Conservation (phyloP, 2,113 vertebrate genomes). For the Eudyptes chrysolophus region DNA sequence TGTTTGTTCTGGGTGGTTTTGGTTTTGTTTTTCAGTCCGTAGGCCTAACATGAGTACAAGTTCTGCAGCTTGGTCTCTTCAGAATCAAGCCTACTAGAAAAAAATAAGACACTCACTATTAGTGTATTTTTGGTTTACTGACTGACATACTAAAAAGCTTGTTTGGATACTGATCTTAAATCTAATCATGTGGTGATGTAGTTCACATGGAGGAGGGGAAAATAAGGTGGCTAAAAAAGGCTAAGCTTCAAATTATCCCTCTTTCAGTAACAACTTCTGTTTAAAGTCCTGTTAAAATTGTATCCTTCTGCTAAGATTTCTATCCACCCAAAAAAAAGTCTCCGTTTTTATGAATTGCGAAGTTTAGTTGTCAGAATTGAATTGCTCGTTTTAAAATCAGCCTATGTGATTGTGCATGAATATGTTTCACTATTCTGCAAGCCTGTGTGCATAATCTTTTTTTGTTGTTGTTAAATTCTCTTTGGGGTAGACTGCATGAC, state of each 20-base stretch:
- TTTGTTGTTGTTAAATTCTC: neutral
- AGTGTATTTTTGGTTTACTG: neutral
- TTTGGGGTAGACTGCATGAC: neutral
- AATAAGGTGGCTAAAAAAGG: neutral
- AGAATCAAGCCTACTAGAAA: neutral
- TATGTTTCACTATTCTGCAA: neutral
- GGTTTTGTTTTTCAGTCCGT: neutral
- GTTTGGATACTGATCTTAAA: neutral
- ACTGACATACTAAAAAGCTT: neutral
- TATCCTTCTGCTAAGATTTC: neutral
- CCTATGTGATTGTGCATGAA: neutral
- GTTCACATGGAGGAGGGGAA: neutral
- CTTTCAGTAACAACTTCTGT: neutral
- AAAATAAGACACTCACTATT: neutral
- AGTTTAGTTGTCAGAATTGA: neutral
- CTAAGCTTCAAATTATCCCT: neutral
- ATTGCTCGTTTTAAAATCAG: neutral
- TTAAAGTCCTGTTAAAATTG: neutral
- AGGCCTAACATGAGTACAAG: neutral
- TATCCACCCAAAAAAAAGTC: neutral
- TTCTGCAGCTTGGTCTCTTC: neutral
- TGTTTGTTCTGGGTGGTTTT: neutral
- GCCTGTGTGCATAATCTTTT: neutral
- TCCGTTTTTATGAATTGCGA: neutral
- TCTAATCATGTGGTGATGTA: neutral